Conservation (phyloP, 2,888 invertebrate genomes). For the Eumacrocentrus americanus region DNA sequence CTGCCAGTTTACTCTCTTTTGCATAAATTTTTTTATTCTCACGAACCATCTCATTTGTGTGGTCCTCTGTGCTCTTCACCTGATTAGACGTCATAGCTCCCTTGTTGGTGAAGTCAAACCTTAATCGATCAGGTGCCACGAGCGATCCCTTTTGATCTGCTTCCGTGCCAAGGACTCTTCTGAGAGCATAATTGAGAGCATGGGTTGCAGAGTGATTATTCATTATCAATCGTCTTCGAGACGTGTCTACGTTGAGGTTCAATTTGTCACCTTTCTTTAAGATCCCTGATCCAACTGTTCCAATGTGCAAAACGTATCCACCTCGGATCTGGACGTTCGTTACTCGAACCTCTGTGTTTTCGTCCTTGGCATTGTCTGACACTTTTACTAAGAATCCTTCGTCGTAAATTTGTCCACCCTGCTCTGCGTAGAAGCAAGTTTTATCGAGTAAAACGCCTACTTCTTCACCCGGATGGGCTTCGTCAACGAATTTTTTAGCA, state of each 20-base stretch:
- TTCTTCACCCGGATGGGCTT: slow-evolving; percentile 82
- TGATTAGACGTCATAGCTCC: slow-evolving; percentile 87
- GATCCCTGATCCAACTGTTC: slow-evolving; percentile 80
- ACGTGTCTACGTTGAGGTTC: slow-evolving; percentile 80
- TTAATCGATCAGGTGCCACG: slow-evolving; percentile 93
- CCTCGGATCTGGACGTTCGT: slow-evolving; percentile 94
- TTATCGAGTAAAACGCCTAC: slow-evolving; percentile 90
- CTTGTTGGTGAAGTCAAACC: slow-evolving; percentile 97
- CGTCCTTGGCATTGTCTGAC: slow-evolving; percentile 65
- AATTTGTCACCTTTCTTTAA: slow-evolving; percentile 87
- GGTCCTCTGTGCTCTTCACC: slow-evolving; percentile 83
- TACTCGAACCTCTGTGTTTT: slow-evolving; percentile 86
- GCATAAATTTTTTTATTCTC: slow-evolving; percentile 84
- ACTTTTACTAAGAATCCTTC: slow-evolving; percentile 88
- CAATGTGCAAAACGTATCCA: slow-evolving; percentile 94
- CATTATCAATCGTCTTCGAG: slow-evolving; percentile 91
- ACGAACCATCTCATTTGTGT: slow-evolving; percentile 77
- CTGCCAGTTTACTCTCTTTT: slow-evolving; percentile 79
- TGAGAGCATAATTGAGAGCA: slow-evolving; percentile 90
- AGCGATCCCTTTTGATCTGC: slow-evolving; percentile 96
- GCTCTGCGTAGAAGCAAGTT: slow-evolving; percentile 98
- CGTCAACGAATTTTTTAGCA: slow-evolving; percentile 83
- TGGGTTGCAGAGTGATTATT: slow-evolving; percentile 99
- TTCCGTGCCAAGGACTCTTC: slow-evolving; percentile 87
- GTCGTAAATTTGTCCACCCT: slow-evolving; percentile 98